Base-by-base conservation (phyloP, 2,797 vertebrate genomes). In the Adrianichthys oophorus region DNA sequence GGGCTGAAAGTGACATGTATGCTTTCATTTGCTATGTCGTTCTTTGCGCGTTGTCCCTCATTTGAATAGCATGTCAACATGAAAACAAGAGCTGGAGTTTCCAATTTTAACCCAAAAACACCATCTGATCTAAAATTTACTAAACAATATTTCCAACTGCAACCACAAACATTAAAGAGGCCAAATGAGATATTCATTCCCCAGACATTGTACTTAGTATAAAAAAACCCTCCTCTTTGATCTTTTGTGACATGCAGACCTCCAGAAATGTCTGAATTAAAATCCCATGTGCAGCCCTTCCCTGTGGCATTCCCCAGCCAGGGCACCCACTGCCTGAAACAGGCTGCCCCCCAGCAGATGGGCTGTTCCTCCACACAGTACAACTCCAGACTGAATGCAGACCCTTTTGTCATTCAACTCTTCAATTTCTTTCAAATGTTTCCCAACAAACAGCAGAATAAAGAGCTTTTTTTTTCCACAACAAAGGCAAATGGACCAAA, bases 381-480 rank as follows among this genome's bases (percentile, higher is more conserved):
- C 74, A 71, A 77, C 76, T 62, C 59, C 76, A 74, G 71, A 79
- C 77, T 89, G 85, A 90, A 90, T 87, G 80, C 85, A 69, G 47
- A 76, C 78, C 53, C 81, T 77, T 90, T 89, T 91, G 90, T 89
- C 85, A 68, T 72, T 89, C 85, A 85, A 70, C 66, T 85, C 86
- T 77, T 87, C 84, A 83, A 89, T 85, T 90, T 91, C 86, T 87
- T 91, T 92, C 88, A 92, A 84, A 92, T 93, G 92, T 93, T 93
- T 91, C 87, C 90, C 64, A 85, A 92, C 87, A 92, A 94, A 93
- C 81, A 89, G 72, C 84, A 54, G 85, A 86, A 89, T 85, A 89
- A 89, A 90, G 85, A 84, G 65, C 81, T 77, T 69, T 76, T 79
- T 79, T 84, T 62, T 72, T 68, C 74, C 72, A 78, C 78, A 75